Percentiles rank a stretch among this genome's conserved stretches.
phyloP scores from a whole-genome alignment of 2,113 vertebrate species.

The Aldabrachelys gigantea region DNA sequence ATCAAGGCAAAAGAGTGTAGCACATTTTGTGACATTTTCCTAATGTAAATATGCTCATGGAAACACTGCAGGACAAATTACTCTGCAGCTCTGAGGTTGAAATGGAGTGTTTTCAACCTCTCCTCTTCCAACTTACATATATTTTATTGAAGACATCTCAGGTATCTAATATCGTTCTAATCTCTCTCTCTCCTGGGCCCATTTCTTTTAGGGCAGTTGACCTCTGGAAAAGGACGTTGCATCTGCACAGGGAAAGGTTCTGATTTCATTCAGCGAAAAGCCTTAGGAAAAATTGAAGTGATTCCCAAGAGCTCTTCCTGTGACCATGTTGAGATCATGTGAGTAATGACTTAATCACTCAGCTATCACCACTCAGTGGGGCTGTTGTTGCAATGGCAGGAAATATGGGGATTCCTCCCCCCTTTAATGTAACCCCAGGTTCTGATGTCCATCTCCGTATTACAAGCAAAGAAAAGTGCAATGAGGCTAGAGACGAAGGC shows the following conservation, averaged over 20 bases:
- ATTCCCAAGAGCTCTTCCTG: background rate
- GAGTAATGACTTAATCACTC: background rate
- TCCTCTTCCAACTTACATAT: accelerated
- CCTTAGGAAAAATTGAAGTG: too few relatives aligned
- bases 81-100: background rate
- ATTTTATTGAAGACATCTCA: background rate
- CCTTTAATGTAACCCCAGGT: background rate
- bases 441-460: background rate
- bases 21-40: accelerated
- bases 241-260: accelerated
- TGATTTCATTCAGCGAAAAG: accelerated
- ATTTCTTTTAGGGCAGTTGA: background rate
- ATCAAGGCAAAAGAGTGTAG: background rate
- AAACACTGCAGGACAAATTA: background rate
- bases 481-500: background rate
- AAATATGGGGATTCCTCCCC: background rate
- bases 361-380: background rate
- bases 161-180: background rate
- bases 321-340: background rate
- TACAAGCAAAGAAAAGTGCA: background rate
- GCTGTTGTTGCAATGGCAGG: background rate
- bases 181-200: background rate
- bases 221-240: background rate
- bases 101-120: background rate
- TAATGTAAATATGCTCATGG: accelerated